Evolutionary conservation across 2,888 invertebrate species (phyloP), one percentile per base, ranked within the genome.

Genomic region (Strigamia crassipes): DNA sequence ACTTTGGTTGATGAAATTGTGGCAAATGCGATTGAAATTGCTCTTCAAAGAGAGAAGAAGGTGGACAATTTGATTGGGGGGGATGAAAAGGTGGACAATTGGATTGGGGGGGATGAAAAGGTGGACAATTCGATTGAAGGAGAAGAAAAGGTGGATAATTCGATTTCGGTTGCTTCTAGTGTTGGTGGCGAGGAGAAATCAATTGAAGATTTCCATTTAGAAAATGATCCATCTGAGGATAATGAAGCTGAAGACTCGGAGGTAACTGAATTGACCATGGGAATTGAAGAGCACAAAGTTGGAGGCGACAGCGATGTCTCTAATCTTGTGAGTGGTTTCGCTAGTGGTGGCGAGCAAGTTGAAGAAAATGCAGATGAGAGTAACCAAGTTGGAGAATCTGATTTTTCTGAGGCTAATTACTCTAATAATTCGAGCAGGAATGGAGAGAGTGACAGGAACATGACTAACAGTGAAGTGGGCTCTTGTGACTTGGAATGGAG

Each of bases 1-100:
- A 80, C n/a, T n/a, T 56, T 80, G 12, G 80, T 80, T 10, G 80
- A 80, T 27, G 56, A 80, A 18, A 80, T 80, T 23, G 21, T 79
- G 8, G 31, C 78, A 12, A 38, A 38, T 9, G 78, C 78, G 6
- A 31, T 78, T n/a, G 78, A 38, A 31, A 78, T 78, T 12, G 78
- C 61, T 5, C 21, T 61, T 5, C 15, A 61, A 18, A 5, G 61
- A 18, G 61, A 61, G 10, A 10, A 51, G 4, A n/a, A 51, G 15
- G 3, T 51, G 34, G 34, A 34, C 34, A 34, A 34, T 34, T 34
- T 6, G 34, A 34, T 34, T 34, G 34, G 6, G 6, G 34, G 6
- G 34, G 34, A 34, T 34, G 34, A 34, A 34, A n/a, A n/a, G n/a
- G n/a, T n/a, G n/a, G n/a, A n/a, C n/a, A n/a, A n/a, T n/a, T n/a